Conservation (phyloP, 2,797 vertebrate genomes). For the Neopelma chrysocephalum region DNA sequence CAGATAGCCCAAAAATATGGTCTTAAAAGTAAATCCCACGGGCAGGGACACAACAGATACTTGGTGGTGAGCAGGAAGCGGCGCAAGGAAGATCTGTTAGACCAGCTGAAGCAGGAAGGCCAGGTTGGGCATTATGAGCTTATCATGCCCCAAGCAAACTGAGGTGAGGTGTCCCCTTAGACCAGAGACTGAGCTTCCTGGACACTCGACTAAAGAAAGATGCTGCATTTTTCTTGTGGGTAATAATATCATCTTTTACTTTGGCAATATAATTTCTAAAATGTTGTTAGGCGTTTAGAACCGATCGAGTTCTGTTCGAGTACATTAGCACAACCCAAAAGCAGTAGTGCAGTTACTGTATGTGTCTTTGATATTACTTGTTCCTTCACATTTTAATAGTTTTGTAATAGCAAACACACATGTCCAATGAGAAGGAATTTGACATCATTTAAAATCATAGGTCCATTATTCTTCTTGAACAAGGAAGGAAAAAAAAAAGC, state of each 20-base stretch:
- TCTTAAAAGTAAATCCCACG: conserved; percentile 94
- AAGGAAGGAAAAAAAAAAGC: neutral
- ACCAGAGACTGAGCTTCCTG: conserved; percentile 20
- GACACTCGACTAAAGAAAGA: neutral
- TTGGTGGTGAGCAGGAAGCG: conserved; percentile 93
- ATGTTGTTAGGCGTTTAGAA: conserved; percentile 54
- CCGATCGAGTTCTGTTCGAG: conserved; percentile 39
- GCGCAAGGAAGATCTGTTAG: conserved; percentile 90
- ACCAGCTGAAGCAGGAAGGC: conserved; percentile 93
- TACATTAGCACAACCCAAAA: conserved; percentile 65
- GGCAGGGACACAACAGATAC: conserved; percentile 89
- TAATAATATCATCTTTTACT: conserved; percentile 57
- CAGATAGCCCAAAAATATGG: conserved; percentile 92
- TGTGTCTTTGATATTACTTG: conserved; percentile 70
- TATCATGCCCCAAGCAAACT: conserved; percentile 88
- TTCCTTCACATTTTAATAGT: conserved; percentile 71
- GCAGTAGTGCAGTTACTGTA: conserved; percentile 69
- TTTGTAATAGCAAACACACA: conserved; percentile 62
- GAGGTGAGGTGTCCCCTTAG: neutral
- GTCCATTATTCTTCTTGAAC: conserved; percentile 39
- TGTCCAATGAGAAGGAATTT: neutral
- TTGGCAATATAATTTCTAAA: conserved; percentile 71
- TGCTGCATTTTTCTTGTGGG: conserved; percentile 66
- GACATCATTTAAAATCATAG: neutral
- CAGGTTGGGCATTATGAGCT: conserved; percentile 95